Evolutionary conservation across 92 coral and sea anemone genomes (phyloP).

Genomic region (Palythoa grandiflora): DNA sequence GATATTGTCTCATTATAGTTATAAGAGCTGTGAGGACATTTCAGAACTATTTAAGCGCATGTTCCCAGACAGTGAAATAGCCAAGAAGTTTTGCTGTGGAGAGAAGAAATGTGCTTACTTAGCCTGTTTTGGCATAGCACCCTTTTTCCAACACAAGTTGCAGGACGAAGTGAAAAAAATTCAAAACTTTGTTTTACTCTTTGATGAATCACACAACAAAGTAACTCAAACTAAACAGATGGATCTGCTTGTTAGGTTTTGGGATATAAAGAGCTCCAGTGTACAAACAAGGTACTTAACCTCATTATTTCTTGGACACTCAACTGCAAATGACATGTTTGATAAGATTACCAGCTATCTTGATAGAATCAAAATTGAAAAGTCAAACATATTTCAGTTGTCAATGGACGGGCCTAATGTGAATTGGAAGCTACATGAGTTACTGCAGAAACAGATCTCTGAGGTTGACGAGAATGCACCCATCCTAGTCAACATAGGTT

Average conservation of each 20-base stretch:
- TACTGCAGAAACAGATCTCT: conserved; percentile 24
- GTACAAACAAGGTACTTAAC: conserved; percentile 58
- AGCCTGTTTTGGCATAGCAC: conserved; percentile 67
- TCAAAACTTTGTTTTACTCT: conserved; percentile 46
- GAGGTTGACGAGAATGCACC: conserved; percentile 33
- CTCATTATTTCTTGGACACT: conserved; percentile 60
- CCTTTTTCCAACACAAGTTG: conserved; percentile 51
- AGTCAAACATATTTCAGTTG: conserved; percentile 41
- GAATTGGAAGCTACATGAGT: conserved; percentile 35
- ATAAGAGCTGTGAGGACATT: conserved; percentile 55
- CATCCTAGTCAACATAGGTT: conserved; percentile 37
- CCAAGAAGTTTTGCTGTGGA: conserved; percentile 46
- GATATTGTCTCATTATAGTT: conserved; percentile 49
- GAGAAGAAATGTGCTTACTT: conserved; percentile 52
- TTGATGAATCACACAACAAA: conserved; percentile 55
- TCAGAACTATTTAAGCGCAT: conserved; percentile 42
- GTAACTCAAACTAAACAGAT: conserved; percentile 51
- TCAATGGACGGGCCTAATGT: conserved; percentile 54
- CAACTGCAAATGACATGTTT: conserved; percentile 43
- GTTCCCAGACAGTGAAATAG: conserved; percentile 59
- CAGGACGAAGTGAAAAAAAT: conserved; percentile 43
- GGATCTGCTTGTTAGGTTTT: conserved; percentile 53
- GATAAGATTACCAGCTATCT: conserved; percentile 41
- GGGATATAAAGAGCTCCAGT: conserved; percentile 37
- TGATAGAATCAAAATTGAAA: conserved; percentile 42